phyloP scores from a whole-genome alignment of 2,113 vertebrate species.

The Arvicanthis niloticus region DNA sequence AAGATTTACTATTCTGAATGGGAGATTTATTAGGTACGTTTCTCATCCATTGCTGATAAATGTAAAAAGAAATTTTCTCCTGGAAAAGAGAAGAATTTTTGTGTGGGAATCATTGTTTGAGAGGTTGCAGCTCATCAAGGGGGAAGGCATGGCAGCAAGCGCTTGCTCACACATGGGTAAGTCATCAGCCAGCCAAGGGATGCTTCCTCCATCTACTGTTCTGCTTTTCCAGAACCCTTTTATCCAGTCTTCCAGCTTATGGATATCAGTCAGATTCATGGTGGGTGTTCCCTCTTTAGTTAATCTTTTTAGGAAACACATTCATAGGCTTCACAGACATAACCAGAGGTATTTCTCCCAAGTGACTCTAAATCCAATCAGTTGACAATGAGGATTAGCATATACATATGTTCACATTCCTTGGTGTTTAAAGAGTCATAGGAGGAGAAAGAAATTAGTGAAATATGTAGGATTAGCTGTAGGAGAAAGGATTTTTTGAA shows the following conservation, averaged over 20 bases:
- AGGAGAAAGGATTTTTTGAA: background rate
- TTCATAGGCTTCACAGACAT: background rate
- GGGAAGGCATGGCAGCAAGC: background rate
- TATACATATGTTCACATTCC: background rate
- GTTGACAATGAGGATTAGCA: background rate
- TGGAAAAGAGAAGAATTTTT: too few species aligned
- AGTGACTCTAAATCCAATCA: background rate
- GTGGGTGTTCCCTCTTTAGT: background rate
- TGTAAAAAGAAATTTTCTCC: too few species aligned
- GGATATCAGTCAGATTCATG: background rate
- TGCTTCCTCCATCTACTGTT: background rate
- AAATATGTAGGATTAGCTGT: background rate
- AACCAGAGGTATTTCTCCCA: background rate
- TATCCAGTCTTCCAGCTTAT: background rate
- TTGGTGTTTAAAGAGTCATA: background rate
- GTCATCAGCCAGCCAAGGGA: background rate
- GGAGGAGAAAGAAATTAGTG: background rate
- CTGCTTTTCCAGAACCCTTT: background rate
- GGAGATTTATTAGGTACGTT: too few species aligned
- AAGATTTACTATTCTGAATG: too few species aligned
- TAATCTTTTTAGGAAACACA: background rate
- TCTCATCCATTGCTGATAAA: too few species aligned
- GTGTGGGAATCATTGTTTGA: too few species aligned
- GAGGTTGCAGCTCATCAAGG: background rate
- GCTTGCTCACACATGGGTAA: background rate